A percentile compares a stretch with the other conserved stretches of the same genome.
Conservation (phyloP, 2,888 invertebrate species). For the Pandemis cinnamomeana region DNA sequence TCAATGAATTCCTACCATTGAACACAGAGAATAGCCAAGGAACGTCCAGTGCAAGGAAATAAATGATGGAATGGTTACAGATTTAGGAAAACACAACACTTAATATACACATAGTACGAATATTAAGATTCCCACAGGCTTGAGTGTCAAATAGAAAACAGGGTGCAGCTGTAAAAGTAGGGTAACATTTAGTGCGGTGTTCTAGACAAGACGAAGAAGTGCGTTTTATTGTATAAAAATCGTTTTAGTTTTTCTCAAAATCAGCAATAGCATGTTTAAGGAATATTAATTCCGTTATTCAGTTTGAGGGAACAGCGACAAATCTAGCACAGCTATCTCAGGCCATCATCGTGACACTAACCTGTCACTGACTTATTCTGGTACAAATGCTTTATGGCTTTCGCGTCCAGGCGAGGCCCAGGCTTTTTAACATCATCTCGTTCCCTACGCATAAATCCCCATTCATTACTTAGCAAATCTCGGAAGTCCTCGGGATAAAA, state of each 20-base stretch:
- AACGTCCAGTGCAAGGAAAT: conserved; percentile 21
- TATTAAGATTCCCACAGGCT: conserved; percentile 57
- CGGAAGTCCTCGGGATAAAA: conserved; percentile 82
- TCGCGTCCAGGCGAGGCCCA: conserved; percentile 92
- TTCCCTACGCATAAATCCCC: conserved; percentile 94
- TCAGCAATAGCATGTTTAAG: conserved; percentile 55
- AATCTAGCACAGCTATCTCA: conserved; percentile 62
- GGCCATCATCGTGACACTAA: conserved; percentile 80
- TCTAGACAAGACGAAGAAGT: conserved; percentile 72
- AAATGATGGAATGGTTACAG: conserved; percentile 11
- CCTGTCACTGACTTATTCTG: conserved; percentile 82
- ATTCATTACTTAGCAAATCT: conserved; percentile 86
- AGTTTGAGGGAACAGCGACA: conserved; percentile 71
- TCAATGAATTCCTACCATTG: conserved; percentile 24
- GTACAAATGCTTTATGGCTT: conserved; percentile 83
- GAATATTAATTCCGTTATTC: conserved; percentile 46
- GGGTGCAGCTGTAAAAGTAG: conserved; percentile 65
- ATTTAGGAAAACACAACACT: conserved; percentile 50
- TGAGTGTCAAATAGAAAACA: conserved; percentile 59
- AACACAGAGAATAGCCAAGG: conserved; percentile 24
- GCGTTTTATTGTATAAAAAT: conserved; percentile 61
- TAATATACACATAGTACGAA: conserved; percentile 50
- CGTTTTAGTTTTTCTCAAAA: conserved; percentile 49
- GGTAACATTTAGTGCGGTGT: conserved; percentile 78
- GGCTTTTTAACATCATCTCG: conserved; percentile 97